Percentiles rank a stretch among this genome's conserved stretches.
Conservation (phyloP, 2,797 vertebrate genomes). For the Acanthurus tractus region DNA sequence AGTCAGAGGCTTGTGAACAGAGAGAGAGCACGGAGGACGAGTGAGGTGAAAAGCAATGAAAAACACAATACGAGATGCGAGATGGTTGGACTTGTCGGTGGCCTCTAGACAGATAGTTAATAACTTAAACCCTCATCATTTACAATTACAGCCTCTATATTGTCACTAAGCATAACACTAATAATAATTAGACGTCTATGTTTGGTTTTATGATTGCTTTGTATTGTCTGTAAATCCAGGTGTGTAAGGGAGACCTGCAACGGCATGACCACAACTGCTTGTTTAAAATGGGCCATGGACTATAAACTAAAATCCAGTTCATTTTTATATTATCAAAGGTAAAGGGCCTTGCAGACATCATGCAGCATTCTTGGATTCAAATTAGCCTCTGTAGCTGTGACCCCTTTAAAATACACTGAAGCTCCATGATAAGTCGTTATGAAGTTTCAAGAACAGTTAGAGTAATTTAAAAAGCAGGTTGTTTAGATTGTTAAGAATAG, state of each 20-base stretch:
- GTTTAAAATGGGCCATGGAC: background rate
- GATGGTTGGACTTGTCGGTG: background rate
- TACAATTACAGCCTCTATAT: background rate
- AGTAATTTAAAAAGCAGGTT: background rate
- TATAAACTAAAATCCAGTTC: background rate
- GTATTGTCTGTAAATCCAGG: background rate
- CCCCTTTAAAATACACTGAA: background rate
- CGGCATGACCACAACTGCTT: background rate
- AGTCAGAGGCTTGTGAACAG: conserved; percentile 44
- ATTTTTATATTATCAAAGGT: background rate
- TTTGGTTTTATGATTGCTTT: background rate
- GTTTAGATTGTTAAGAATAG: background rate
- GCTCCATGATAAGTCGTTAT: background rate
- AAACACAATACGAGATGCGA: conserved; percentile 7
- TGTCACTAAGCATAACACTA: background rate
- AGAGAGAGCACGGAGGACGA: conserved; percentile 24
- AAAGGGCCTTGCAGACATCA: background rate
- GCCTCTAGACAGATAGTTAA: background rate
- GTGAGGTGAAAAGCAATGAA: background rate
- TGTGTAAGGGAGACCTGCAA: too few relatives aligned
- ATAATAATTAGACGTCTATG: background rate
- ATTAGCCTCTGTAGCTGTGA: background rate
- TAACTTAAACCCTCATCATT: background rate
- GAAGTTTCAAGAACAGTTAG: background rate
- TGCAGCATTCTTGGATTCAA: background rate